A percentile compares a stretch with the other conserved stretches of the same genome.
These are phyloP conservation scores for Anastrepha ludens DNA, from an alignment of 1,140 invertebrate species.

Conservation along the genomic window DNA sequence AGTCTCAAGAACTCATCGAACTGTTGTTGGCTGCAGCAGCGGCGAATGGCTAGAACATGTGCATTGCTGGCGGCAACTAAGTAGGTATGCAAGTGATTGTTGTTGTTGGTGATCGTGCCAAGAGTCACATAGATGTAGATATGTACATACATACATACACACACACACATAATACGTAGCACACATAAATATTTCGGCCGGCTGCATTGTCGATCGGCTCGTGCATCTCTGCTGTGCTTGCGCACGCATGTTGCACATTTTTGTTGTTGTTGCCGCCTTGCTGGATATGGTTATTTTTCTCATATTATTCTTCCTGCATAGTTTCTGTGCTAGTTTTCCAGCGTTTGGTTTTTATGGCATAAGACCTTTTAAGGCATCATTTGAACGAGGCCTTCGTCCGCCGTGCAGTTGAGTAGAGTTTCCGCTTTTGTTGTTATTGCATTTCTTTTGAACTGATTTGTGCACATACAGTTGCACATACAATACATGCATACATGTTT, in stretches of 20 bases:
- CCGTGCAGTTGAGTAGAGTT: not conserved
- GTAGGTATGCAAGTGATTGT: not conserved
- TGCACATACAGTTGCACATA: too few relatives aligned
- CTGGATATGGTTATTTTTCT: not conserved
- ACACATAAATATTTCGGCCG: not conserved
- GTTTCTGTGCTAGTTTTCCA: not conserved
- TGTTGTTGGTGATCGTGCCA: not conserved
- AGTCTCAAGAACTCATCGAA: not conserved
- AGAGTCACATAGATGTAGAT: not conserved
- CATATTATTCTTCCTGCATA: not conserved
- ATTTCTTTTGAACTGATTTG: not conserved
- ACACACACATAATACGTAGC: too few relatives aligned
- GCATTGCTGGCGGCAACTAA: not conserved
- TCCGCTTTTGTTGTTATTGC: not conserved
- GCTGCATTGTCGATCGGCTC: not conserved
- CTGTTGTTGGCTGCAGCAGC: not conserved
- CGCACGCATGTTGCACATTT: not conserved
- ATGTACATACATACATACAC: not conserved
- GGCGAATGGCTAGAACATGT: slow-evolving; percentile 8
- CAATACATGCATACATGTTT: too few relatives aligned
- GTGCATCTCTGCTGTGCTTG: not conserved
- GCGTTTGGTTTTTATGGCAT: not conserved
- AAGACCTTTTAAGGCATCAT: slow-evolving; percentile 38
- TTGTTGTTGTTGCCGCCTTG: slow-evolving; percentile 6
- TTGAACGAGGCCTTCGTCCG: not conserved